phyloP scores from a whole-genome alignment of 2,797 vertebrate species.

The Chiroxiphia lanceolata region DNA sequence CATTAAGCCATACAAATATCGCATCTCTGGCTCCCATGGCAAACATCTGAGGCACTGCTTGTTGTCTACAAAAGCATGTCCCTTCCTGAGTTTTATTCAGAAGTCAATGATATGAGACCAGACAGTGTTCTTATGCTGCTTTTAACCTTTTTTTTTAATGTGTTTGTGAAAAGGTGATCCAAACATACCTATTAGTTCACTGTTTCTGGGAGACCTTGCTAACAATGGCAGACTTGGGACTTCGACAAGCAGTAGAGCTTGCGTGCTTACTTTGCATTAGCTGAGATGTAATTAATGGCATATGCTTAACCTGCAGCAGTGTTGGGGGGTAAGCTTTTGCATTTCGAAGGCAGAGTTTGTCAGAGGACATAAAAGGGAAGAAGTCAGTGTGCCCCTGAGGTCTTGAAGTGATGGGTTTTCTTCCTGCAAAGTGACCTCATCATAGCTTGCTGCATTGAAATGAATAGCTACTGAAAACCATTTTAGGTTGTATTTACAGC shows the following conservation, averaged over 20 bases:
- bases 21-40: accelerated
- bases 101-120: background rate
- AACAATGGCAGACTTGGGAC: accelerated
- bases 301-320: background rate
- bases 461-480: background rate
- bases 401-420: background rate
- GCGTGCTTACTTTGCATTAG: background rate
- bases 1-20: background rate
- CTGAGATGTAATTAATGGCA: background rate
- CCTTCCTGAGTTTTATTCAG: background rate
- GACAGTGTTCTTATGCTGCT: background rate
- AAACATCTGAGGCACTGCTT: background rate
- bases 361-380: background rate
- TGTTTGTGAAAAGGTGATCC: background rate
- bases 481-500: background rate
- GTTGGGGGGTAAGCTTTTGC: background rate
- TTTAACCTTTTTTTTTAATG: background rate
- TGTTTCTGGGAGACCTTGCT: background rate
- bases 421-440: accelerated
- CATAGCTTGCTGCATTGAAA: background rate
- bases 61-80: background rate
- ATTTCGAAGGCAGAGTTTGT: background rate
- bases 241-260: background rate
- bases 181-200: background rate
- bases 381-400: background rate